These are phyloP conservation scores for Cololabis saira DNA, from an alignment of 2,113 vertebrate genomes.

Conservation along the genomic window DNA sequence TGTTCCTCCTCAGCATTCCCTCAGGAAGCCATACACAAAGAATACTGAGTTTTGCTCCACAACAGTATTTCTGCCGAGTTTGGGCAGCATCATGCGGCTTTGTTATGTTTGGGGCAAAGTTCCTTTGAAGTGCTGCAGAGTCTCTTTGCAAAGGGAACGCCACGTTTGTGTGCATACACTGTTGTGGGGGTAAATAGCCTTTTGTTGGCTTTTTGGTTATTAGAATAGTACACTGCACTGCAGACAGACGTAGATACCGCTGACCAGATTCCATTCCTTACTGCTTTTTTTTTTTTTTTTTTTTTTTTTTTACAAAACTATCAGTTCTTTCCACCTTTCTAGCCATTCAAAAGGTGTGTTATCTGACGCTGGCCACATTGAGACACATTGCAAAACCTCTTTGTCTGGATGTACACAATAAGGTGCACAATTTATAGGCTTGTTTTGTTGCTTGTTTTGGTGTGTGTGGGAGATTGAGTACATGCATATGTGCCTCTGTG, in stretches of 20 bases:
- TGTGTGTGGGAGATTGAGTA: slow-evolving; percentile 24
- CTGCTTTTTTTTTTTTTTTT: slow-evolving; percentile 15
- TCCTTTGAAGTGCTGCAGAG: slow-evolving; percentile 63
- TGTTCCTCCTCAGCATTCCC: slow-evolving; percentile 48
- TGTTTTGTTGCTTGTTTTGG: not conserved
- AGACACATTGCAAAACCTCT: slow-evolving; percentile 54
- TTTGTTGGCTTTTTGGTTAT: slow-evolving; percentile 40
- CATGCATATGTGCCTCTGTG: slow-evolving; percentile 15
- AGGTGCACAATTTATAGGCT: slow-evolving; percentile 11
- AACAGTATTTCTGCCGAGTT: slow-evolving; percentile 53
- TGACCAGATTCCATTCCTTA: slow-evolving; percentile 44
- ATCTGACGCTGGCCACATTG: slow-evolving; percentile 70
- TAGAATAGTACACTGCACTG: slow-evolving; percentile 35
- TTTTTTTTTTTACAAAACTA: slow-evolving; percentile 28
- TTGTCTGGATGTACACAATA: slow-evolving; percentile 42
- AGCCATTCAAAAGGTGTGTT: slow-evolving; percentile 47
- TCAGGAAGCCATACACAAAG: slow-evolving; percentile 55
- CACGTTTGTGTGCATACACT: slow-evolving; percentile 37
- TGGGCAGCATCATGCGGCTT: slow-evolving; percentile 50
- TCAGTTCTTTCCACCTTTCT: slow-evolving; percentile 59
- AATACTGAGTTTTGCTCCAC: slow-evolving; percentile 45
- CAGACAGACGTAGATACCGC: slow-evolving; percentile 27
- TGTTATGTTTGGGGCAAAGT: slow-evolving; percentile 61
- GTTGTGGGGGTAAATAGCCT: slow-evolving; percentile 36
- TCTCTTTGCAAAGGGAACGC: slow-evolving; percentile 43